phyloP scores from a whole-genome alignment of 1,140 invertebrate species.

The Pseudomyrmex flavicornis region DNA sequence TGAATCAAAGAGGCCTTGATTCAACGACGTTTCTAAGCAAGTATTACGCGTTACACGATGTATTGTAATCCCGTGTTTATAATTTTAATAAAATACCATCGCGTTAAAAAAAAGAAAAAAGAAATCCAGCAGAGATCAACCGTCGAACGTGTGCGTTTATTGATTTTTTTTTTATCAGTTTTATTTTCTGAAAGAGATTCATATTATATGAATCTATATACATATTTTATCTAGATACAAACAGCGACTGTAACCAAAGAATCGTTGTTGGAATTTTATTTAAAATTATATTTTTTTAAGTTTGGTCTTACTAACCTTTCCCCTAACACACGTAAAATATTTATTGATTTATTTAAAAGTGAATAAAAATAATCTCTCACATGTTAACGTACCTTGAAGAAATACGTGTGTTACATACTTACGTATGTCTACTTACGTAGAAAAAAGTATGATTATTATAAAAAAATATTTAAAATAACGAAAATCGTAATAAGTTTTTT shows the following conservation, averaged over 20 bases:
- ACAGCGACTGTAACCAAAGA: not conserved
- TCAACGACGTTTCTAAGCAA: slow-evolving; percentile 78
- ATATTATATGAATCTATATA: no score
- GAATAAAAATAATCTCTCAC: no score
- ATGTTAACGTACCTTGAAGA: no score
- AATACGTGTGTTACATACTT: no score
- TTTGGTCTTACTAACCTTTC: no score
- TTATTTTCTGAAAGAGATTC: no score
- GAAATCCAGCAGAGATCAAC: slow-evolving; percentile 48
- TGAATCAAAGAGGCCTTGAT: slow-evolving; percentile 80
- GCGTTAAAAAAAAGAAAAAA: slow-evolving; percentile 63
- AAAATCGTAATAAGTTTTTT: no score
- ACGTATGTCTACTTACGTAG: no score
- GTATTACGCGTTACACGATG: slow-evolving; percentile 73
- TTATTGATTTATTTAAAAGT: no score
- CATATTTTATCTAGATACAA: not conserved
- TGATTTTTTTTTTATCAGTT: not conserved
- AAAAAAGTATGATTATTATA: no score
- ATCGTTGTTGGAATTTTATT: not conserved
- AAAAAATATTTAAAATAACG: no score
- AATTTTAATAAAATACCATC: slow-evolving; percentile 79
- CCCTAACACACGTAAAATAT: no score
- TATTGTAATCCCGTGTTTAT: slow-evolving; percentile 78
- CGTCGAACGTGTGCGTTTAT: slow-evolving; percentile 22
- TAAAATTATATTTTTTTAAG: not conserved